Conservation (phyloP, 2,113 vertebrate genomes). For the Corvus cornix region DNA sequence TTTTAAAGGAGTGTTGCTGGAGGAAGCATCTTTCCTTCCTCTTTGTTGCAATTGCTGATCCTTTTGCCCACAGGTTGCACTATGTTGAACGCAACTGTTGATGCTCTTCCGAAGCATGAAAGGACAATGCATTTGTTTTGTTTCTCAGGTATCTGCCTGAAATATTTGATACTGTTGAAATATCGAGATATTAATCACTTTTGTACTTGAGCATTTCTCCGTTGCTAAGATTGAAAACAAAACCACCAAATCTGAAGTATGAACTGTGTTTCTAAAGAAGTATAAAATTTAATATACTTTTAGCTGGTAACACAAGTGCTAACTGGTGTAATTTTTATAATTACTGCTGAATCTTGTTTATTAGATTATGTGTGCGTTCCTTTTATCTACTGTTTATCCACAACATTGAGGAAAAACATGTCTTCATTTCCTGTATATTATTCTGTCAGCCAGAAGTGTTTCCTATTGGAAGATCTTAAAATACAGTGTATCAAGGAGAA, state of each 20-base stretch:
- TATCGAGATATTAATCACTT: not conserved
- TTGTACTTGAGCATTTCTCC: not conserved
- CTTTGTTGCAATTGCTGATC: not conserved
- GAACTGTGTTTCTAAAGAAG: not conserved
- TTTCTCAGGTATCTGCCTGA: not conserved
- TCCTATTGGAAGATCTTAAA: conserved; percentile 24
- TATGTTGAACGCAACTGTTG: not conserved
- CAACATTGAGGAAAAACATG: not conserved
- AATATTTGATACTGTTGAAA: not conserved
- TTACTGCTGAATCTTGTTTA: not conserved
- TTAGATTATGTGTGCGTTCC: not conserved
- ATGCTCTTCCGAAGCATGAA: conserved; percentile 32
- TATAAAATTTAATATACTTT: not conserved
- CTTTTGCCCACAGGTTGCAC: not conserved
- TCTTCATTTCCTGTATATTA: not conserved
- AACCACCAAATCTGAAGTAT: not conserved
- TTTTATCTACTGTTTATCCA: not conserved
- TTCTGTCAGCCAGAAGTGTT: not conserved
- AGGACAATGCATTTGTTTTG: not conserved
- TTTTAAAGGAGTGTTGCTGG: not conserved
- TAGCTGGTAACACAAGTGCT: not conserved
- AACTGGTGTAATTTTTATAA: not conserved
- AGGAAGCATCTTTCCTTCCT: not conserved
- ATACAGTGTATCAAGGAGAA: not conserved
- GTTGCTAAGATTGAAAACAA: not conserved